Evolutionary conservation across 1,140 invertebrate genomes (phyloP), one percentile per base, ranked within the genome.

Genomic region (Temnothorax nylanderi): DNA sequence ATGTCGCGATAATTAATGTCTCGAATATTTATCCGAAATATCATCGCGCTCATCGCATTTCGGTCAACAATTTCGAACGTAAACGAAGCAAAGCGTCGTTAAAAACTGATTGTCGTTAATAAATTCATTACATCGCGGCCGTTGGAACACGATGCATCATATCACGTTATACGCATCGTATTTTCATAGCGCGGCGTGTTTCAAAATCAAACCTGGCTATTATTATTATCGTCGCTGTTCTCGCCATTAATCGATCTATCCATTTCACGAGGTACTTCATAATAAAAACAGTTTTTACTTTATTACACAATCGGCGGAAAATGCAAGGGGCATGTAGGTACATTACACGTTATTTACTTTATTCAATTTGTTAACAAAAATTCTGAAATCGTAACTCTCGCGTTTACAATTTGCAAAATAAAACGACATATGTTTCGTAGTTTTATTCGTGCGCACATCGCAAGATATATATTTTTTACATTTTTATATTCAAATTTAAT

Each of bases 61-160:
- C 54, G 54, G 41, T 60, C 54, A 74, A 60, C 44, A 26, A 8
- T 71, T 54, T 26, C 64, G 13, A 44, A 71, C n/a, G 47, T 62
- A 84, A 84, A 44, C 32, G 11, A 8, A 26, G 69, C 54, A 32
- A 13, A 60, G 54, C 18, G 54, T 18, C 32, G 37, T 75, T 75
- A 75, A 84, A 84, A 84, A 84, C 41, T 72, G 80, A 84, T 60
- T 62, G 54, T 41, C 51, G 80, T 84, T 84, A 81, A 84, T 84
- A 75, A 84, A 84, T 75, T 74, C 69, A 60, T 84, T 75, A 75
- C 16, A 37, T 34, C 54, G 18, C 7, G 80, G 26, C 54, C 67
- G 8, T 60, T 47, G 11, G 26, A 60, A 60, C 13, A 56, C 10
- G 37, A 72, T 72, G 51, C 13, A 72, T 60, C 54, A 16, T 82